Base-by-base conservation (phyloP, 2,113 vertebrate genomes). In the Salvelinus sp. region DNA sequence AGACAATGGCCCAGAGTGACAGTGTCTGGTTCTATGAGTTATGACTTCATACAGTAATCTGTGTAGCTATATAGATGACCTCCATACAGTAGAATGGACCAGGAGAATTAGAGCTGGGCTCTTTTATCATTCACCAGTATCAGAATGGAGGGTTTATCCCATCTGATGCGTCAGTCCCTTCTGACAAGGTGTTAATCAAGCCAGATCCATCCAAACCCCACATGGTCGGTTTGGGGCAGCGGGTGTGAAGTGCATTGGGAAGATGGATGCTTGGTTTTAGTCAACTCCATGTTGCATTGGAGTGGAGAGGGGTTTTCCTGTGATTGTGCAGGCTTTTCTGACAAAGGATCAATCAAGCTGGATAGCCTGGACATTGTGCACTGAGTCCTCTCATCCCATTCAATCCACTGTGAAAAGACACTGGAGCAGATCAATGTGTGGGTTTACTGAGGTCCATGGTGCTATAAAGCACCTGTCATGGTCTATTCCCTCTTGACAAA, bases 191-290 rank as follows among this genome's bases (percentile, higher is more conserved):
- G 47, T 58, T 79, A 77, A 76, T 85, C 76, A 78, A 70, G 54
- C 28, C 54, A 50, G 64, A 70, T 9, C 27, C 73, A 57, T 60
- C 6, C 27, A 38, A 62, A 78, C 4, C 57, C 23, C 25, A 27
- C 44, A 33, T 33, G 33, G 38, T 30, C 5, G 33, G 60, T 18
- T 22, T 22, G 62, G 57, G 64, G 22, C 16, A 47, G 62, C 78
- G 33, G 77, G 54, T 70, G 69, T 63, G 65, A 79, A 76, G 80
- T 77, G 30, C 75, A n/a, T 62, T 80, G 74, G 76, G 77, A 77
- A 80, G 79, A 86, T 62, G 58, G 69, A 79, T 79, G 75, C 79
- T 73, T 68, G 74, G 77, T 62, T 86, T 83, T 80, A 47, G 73
- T 44, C 54, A 80, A 79, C 69, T 69, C 47, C 28, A 20, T 38